Conservation (phyloP, 1,140 invertebrate species). For the Choristoneura fumiferana region DNA sequence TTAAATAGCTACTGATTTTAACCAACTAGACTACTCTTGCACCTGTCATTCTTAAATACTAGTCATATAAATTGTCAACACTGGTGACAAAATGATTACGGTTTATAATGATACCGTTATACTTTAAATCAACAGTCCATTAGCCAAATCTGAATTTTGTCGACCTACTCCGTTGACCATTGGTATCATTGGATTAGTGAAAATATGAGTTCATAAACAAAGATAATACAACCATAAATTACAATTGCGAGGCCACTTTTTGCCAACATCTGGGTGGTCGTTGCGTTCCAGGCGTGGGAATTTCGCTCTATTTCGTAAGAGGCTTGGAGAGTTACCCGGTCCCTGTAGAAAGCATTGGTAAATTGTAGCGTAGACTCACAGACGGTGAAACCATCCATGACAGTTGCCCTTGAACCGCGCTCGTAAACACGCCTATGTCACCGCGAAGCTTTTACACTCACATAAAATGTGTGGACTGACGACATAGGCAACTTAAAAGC, state of each 20-base stretch:
- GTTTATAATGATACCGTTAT: too few relatives aligned
- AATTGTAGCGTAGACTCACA: neutral
- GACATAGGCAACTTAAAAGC: neutral
- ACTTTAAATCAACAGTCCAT: too few relatives aligned
- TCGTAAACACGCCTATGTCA: constrained; percentile 6
- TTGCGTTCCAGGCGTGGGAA: neutral
- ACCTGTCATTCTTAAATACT: too few relatives aligned
- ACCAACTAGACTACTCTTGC: too few relatives aligned
- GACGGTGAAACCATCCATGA: neutral
- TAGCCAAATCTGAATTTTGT: too few relatives aligned
- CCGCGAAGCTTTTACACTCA: constrained; percentile 5
- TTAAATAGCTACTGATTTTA: too few relatives aligned
- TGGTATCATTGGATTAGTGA: too few relatives aligned
- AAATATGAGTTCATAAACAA: neutral
- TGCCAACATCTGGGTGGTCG: neutral
- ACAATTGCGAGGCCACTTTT: neutral
- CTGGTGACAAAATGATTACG: too few relatives aligned
- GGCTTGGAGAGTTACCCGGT: neutral
- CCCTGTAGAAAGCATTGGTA: neutral
- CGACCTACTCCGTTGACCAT: too few relatives aligned
- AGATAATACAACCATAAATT: neutral
- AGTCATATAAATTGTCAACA: too few relatives aligned
- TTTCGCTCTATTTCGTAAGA: neutral
- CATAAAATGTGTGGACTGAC: constrained; percentile 2
- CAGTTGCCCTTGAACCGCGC: constrained; percentile 7